A percentile compares a stretch with the other conserved stretches of the same genome.
These are phyloP conservation scores for Acanthopleura granulata DNA, from an alignment of 2,888 invertebrate genomes.

Conservation along the genomic window DNA sequence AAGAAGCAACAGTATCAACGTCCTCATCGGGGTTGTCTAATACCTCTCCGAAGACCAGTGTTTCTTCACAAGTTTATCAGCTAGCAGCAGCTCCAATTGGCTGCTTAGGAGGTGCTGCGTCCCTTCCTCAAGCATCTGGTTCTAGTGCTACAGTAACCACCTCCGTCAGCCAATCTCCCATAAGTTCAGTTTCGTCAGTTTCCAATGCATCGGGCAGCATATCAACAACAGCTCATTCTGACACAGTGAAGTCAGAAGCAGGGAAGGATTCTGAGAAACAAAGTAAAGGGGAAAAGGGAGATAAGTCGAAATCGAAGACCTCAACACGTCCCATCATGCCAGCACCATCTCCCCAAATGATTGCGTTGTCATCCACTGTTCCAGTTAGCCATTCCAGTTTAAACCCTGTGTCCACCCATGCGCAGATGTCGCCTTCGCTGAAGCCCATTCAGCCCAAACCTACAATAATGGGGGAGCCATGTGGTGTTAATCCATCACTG, in stretches of 20 bases:
- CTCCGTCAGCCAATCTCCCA: not conserved
- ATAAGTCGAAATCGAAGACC: conserved; percentile 34
- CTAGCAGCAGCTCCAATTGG: conserved; percentile 39
- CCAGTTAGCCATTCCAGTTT: conserved; percentile 48
- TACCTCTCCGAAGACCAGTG: conserved; percentile 15
- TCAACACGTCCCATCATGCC: conserved; percentile 63
- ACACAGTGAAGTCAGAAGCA: conserved; percentile 20
- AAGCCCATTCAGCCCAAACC: conserved; percentile 70
- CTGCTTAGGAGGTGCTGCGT: conserved; percentile 36
- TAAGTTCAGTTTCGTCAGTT: not conserved
- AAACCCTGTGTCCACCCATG: conserved; percentile 46
- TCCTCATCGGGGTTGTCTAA: conserved; percentile 6
- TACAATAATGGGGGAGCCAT: conserved; percentile 65
- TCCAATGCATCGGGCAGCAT: not conserved
- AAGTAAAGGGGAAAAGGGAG: conserved; percentile 46
- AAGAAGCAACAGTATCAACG: conserved; percentile 23
- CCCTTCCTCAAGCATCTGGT: not conserved
- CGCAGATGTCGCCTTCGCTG: conserved; percentile 51
- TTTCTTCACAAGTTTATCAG: conserved; percentile 36
- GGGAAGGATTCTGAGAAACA: conserved; percentile 35
- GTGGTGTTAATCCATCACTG: conserved; percentile 58
- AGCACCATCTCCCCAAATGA: conserved; percentile 55
- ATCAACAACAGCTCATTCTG: conserved; percentile 26
- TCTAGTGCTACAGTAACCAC: conserved; percentile 8
- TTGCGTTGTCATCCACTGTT: conserved; percentile 47